Base-by-base conservation (phyloP, 1,140 invertebrate genomes). In the Anastrepha obliqua region DNA sequence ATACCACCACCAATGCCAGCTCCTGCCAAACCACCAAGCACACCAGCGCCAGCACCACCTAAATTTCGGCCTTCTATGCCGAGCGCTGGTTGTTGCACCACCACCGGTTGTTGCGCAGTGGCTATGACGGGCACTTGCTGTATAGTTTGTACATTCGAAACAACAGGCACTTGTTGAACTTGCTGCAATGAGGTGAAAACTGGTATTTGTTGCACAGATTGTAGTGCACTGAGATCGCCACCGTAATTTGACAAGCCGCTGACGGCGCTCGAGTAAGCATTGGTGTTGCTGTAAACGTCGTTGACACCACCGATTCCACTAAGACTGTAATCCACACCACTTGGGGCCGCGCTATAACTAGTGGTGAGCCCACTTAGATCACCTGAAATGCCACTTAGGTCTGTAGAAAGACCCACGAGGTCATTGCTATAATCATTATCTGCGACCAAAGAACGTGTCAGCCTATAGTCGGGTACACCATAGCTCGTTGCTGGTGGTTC, bases 141-240 rank as follows among this genome's bases (percentile, higher is more conserved):
- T 15, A 91, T 55, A 6, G 74, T 88, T 70, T 87, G 88, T 64
- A 87, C n/a, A 39, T 60, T 85, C 15, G 87, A 87, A 15, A 89
- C 42, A 20, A 92, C 51, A 2, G 90, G 90, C 55, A 91, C 88
- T 8, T 90, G 87, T 39, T 92, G 91, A 4, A 91, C 8, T 47
- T 58, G 74, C n/a, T 81, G 74, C 8, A 91, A 88, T 20, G 90
- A 88, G 58, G 89, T 87, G 39, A 90, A 64, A 9, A 91, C 86
- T 0, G 90, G 91, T 2, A 6, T 64, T 89, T 90, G 60, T 90
- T 88, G 87, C 4, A 81, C 67, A 13, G 65, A 58, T 55, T 42
- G 87, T 17, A 81, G 9, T 11, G 47, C 74, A 15, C 8, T 81
- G 20, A 81, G 74, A 20, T 81, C 74, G 7, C 47, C 74, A 81